These are phyloP conservation scores for Pelvicachromis taeniatus DNA, from an alignment of 2,113 vertebrate genomes.

Conservation along the genomic window DNA sequence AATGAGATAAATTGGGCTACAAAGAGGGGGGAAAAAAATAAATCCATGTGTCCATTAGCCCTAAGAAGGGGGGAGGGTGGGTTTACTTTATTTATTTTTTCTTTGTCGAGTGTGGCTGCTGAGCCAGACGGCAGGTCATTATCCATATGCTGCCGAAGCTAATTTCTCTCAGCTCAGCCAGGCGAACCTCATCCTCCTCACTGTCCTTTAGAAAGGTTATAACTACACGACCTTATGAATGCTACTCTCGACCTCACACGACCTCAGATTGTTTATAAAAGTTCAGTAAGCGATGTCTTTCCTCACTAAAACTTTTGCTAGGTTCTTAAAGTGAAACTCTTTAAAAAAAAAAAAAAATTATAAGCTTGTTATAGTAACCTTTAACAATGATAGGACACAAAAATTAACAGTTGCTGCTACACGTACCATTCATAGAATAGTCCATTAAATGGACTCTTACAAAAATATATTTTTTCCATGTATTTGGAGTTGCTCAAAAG, in stretches of 20 bases:
- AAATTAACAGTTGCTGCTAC: not conserved
- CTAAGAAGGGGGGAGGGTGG: not conserved
- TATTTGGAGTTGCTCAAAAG: not conserved
- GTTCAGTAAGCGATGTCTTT: not conserved
- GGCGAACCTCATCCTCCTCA: not conserved
- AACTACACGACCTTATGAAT: not conserved
- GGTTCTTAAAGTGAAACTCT: not conserved
- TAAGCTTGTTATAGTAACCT: not conserved
- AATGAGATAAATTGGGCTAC: constrained; percentile 52
- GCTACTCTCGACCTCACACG: not conserved
- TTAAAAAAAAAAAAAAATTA: not conserved
- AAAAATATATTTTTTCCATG: not conserved
- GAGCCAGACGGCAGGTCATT: constrained; percentile 31
- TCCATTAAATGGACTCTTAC: not conserved
- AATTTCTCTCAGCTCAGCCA: constrained; percentile 4
- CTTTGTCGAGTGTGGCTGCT: not conserved
- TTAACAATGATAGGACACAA: not conserved
- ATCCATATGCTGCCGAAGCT: constrained; percentile 22
- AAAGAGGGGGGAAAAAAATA: constrained; percentile 13
- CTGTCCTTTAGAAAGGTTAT: constrained; percentile 32
- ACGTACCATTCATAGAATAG: not conserved
- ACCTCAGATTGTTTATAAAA: not conserved
- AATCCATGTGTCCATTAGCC: constrained; percentile 49
- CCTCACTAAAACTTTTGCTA: not conserved
- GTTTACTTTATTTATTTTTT: not conserved